Percentiles rank a stretch among this genome's conserved stretches.
Conservation (phyloP, 2,113 vertebrate genomes). For the Neotoma lepida region DNA sequence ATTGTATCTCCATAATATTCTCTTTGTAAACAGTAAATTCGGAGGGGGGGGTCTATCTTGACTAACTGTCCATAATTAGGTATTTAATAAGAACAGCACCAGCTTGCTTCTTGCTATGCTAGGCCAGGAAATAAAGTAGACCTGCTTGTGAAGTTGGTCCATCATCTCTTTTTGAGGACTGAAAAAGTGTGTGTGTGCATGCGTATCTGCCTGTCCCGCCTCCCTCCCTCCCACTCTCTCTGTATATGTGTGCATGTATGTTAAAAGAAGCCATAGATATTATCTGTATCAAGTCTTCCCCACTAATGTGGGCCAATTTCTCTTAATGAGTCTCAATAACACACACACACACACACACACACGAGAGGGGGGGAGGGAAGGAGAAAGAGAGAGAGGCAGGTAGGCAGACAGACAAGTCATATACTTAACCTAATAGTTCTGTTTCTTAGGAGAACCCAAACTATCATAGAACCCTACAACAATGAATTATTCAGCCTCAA, state of each 20-base stretch:
- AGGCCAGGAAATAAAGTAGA: background rate
- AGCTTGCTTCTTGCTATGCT: background rate
- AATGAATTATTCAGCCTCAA: background rate
- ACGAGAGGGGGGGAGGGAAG: too few species aligned
- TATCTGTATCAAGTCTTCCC: background rate
- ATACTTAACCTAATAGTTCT: background rate
- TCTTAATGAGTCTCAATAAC: background rate
- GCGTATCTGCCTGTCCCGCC: background rate
- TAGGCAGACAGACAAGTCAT: background rate
- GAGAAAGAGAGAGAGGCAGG: background rate
- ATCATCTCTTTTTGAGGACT: background rate
- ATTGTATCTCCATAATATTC: background rate
- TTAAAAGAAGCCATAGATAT: constrained; percentile 21
- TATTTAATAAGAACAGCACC: constrained; percentile 31
- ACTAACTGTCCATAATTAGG: background rate
- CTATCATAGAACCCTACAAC: background rate
- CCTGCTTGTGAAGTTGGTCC: background rate
- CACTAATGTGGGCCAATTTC: background rate
- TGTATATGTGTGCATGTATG: background rate
- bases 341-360: background rate
- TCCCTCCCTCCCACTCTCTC: background rate
- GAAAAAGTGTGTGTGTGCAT: background rate
- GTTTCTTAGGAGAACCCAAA: background rate
- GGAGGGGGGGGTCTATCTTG: background rate
- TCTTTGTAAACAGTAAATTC: constrained; percentile 49